phyloP scores from a whole-genome alignment of 2,797 vertebrate genomes.

The Ataeniobius toweri region DNA sequence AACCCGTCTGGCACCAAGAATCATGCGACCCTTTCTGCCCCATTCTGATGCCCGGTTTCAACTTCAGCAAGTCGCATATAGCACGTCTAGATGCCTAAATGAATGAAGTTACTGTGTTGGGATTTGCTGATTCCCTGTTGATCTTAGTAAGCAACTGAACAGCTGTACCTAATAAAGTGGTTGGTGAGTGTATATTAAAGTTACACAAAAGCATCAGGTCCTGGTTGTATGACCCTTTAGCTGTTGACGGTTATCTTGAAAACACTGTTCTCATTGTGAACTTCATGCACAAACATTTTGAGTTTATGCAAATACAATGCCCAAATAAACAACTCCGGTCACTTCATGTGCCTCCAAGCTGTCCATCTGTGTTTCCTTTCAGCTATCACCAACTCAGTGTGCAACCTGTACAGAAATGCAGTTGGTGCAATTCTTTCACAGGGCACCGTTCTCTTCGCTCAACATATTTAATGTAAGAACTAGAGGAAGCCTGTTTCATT shows the following conservation, averaged over 20 bases:
- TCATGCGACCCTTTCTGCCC: background rate
- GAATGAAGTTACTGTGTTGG: background rate
- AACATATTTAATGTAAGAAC: conserved; percentile 33
- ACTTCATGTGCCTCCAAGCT: conserved; percentile 22
- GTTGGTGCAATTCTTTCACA: conserved; percentile 14
- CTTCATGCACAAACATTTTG: background rate
- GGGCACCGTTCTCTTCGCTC: conserved; percentile 24
- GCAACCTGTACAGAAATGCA: conserved; percentile 22
- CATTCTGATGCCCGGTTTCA: background rate
- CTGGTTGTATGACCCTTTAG: background rate
- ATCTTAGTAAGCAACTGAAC: background rate
- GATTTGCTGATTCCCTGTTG: background rate
- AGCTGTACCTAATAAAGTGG: background rate
- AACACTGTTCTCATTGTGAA: background rate
- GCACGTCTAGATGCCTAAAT: background rate
- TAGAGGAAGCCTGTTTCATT: conserved; percentile 8
- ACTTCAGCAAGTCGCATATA: background rate
- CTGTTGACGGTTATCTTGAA: background rate
- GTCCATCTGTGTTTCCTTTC: conserved; percentile 37
- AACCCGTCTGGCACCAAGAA: background rate
- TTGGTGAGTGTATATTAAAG: background rate
- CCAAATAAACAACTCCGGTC: conserved; percentile 24
- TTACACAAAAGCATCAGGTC: background rate
- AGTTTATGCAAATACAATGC: conserved; percentile 35
- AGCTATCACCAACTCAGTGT: conserved; percentile 17